Evolutionary conservation across 2,797 vertebrate genomes (phyloP).

Genomic region (Chrosomus eos): DNA sequence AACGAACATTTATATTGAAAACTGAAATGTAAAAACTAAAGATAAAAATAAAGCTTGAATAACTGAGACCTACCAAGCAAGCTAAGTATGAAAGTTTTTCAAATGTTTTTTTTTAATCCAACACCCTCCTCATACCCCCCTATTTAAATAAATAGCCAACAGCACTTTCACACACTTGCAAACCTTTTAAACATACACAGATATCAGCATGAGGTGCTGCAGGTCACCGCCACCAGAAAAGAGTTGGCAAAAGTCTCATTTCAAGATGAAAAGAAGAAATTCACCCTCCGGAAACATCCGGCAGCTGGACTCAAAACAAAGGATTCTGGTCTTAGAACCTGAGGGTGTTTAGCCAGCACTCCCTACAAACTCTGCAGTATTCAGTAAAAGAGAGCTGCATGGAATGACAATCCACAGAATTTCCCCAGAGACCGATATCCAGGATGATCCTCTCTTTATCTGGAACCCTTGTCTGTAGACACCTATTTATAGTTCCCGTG

Average conservation of each 20-base stretch:
- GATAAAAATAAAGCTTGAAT: slow-evolving; percentile 17
- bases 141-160: not conserved
- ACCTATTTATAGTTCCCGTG: slow-evolving; percentile 29
- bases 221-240: slow-evolving; percentile 41
- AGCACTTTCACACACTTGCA: slow-evolving; percentile 7
- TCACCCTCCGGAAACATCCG: slow-evolving; percentile 47
- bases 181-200: not conserved
- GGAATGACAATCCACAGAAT: slow-evolving; percentile 41
- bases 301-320: slow-evolving; percentile 52
- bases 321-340: slow-evolving; percentile 41
- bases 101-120: too few species aligned
- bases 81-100: not conserved
- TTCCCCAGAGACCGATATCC: slow-evolving; percentile 36
- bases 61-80: not conserved
- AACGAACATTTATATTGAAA: not conserved
- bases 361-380: slow-evolving; percentile 27
- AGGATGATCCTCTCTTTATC: slow-evolving; percentile 46
- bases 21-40: not conserved
- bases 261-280: slow-evolving; percentile 40
- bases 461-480: slow-evolving; percentile 26
- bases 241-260: slow-evolving; percentile 28
- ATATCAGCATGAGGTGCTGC: slow-evolving; percentile 22
- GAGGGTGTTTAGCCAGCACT: slow-evolving; percentile 45
- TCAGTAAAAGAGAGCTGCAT: slow-evolving; percentile 24
- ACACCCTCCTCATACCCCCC: too few species aligned